Conservation (phyloP, 1,140 invertebrate species). For the Phocides pigmalion region DNA sequence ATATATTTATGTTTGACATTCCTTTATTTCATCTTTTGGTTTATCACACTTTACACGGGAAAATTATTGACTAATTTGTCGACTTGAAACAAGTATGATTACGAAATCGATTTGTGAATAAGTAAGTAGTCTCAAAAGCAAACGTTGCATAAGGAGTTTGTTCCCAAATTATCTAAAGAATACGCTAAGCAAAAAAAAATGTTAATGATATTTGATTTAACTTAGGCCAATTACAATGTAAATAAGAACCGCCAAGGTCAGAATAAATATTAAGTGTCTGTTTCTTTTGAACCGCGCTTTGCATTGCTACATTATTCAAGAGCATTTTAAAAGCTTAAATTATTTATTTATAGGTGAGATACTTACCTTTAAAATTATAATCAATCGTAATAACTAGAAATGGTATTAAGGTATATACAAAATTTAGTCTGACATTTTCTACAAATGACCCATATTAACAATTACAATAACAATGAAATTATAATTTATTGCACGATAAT, state of each 20-base stretch:
- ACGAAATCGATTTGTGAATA: neutral
- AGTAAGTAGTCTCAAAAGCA: neutral
- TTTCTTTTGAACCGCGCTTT: neutral
- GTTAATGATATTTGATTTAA: conserved; percentile 3
- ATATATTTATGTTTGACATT: too few relatives aligned
- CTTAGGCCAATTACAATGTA: conserved; percentile 1
- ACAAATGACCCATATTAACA: too few relatives aligned
- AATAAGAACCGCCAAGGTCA: neutral
- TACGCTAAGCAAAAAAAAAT: neutral
- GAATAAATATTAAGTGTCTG: neutral
- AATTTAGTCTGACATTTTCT: too few relatives aligned
- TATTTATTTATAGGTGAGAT: too few relatives aligned
- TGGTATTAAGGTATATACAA: too few relatives aligned
- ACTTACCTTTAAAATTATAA: too few relatives aligned
- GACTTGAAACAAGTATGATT: neutral
- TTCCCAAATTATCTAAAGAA: neutral
- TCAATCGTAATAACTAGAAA: too few relatives aligned
- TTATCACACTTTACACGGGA: too few relatives aligned
- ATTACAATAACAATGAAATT: too few relatives aligned
- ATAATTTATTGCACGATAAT: too few relatives aligned
- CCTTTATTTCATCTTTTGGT: neutral
- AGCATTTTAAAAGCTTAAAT: too few relatives aligned
- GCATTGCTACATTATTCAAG: neutral
- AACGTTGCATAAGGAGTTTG: neutral
- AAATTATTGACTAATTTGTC: too few relatives aligned